Conservation (phyloP, 2,888 invertebrate species). For the Syrista parreyssii region DNA sequence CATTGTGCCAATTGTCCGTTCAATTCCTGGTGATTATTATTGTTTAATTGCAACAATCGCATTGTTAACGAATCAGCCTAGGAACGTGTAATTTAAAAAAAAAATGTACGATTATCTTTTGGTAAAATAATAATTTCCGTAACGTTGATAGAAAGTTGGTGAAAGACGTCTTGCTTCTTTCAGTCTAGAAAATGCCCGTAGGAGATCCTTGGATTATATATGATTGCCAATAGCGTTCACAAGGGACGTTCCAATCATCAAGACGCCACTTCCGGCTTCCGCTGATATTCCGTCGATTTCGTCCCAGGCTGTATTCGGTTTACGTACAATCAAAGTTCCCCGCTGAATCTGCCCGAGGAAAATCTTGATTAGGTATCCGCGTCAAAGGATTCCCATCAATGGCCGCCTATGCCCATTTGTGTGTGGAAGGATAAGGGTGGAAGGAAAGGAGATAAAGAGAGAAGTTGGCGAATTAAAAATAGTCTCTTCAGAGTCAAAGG, state of each 20-base stretch:
- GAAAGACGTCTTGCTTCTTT: background rate
- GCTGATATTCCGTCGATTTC: background rate
- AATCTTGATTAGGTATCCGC: constrained; percentile 51
- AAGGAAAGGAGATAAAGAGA: constrained; percentile 20
- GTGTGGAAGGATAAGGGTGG: constrained; percentile 1
- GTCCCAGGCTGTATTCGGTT: constrained; percentile 22
- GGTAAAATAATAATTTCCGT: too few species aligned
- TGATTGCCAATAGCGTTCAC: background rate
- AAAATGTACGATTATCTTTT: too few species aligned
- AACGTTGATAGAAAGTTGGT: background rate
- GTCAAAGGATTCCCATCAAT: constrained; percentile 39
- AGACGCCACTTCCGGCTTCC: background rate
- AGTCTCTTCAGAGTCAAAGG: background rate
- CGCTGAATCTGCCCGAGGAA: constrained; percentile 28
- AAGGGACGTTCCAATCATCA: background rate
- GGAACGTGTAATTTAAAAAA: background rate
- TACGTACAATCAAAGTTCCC: constrained; percentile 40
- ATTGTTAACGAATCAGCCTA: background rate
- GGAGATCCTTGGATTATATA: background rate
- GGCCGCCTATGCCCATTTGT: background rate
- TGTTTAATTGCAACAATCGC: background rate
- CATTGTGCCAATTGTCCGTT: background rate
- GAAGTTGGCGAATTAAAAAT: constrained; percentile 43
- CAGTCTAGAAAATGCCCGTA: background rate
- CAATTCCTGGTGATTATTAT: background rate